A percentile compares a stretch with the other conserved stretches of the same genome.
phyloP scores from a whole-genome alignment of 1,140 invertebrate genomes.

The Forficula auricularia region DNA sequence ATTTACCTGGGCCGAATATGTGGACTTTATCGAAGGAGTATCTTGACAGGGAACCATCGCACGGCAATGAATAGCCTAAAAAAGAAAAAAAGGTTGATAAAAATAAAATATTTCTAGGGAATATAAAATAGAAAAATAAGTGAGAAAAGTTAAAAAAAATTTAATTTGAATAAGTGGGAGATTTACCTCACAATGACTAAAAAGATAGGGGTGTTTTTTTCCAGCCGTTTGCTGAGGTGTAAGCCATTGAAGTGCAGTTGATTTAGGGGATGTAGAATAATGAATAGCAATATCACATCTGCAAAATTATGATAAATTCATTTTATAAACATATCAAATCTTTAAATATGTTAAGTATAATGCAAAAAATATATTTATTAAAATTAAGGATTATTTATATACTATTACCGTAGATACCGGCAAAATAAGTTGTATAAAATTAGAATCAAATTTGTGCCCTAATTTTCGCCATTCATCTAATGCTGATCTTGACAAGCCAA shows the following conservation, averaged over 20 bases:
- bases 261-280: slow-evolving; percentile 54
- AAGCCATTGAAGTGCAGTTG: slow-evolving; percentile 80
- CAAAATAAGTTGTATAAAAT: slow-evolving; percentile 38
- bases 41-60: slow-evolving; percentile 87
- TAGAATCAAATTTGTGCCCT: slow-evolving; percentile 17
- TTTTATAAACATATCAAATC: background rate
- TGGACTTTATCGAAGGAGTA: slow-evolving; percentile 75
- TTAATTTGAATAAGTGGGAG: background rate
- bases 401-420: slow-evolving; percentile 35
- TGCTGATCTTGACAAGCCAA: too few species aligned
- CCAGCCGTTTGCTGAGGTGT: slow-evolving; percentile 70
- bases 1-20: slow-evolving; percentile 61
- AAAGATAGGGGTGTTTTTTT: slow-evolving; percentile 73
- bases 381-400: slow-evolving; percentile 42
- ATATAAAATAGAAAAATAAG: background rate
- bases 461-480: background rate
- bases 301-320: slow-evolving; percentile 17
- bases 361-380: slow-evolving; percentile 22
- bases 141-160: background rate
- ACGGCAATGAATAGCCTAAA: slow-evolving; percentile 71
- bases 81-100: slow-evolving; percentile 13
- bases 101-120: background rate
- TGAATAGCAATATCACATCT: slow-evolving; percentile 48
- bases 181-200: slow-evolving; percentile 74
- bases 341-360: slow-evolving; percentile 3